Base-by-base conservation (phyloP, 1,140 invertebrate genomes). In the Hyles euphorbiae region DNA sequence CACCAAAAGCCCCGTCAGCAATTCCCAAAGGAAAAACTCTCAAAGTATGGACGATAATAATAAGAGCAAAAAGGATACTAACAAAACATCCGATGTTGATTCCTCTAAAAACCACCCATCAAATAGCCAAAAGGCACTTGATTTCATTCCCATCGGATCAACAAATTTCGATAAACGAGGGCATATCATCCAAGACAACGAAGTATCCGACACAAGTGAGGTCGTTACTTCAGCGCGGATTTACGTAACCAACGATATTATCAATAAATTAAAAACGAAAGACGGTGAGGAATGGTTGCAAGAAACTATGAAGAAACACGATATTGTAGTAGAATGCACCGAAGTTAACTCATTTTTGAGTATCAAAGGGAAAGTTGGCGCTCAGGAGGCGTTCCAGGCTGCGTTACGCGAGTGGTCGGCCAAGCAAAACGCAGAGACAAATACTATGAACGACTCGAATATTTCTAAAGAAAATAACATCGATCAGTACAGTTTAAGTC, bases 381-480 rank as follows among this genome's bases (percentile, higher is more conserved):
- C 90, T 62, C 90, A 91, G 58, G 87, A 91, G 36, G 76, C 83
- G 56, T 88, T 91, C 54, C 90, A 91, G 47, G 34, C 70, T 0
- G 78, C 80, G 54, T 66, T 91, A 0, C 58, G 87, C 46, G 77
- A 80, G 2, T 88, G 87, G 82, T 78, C 73, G n/a, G 72, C 46
- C 7, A 67, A 72, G 56, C 10, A 61, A 5, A 63, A 59, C 54
- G 56, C 67, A 32, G 63, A 79, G 56, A 53, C 45, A 3, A 59
- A 60, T 55, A 48, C 67, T 45, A 64, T 76, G 60, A 74, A 71
- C 70, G 64, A 76, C 68, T 22, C 67, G 60, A 32, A 85, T 65
- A 46, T 74, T 67, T 47, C 55, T 8, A 52, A 61, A 12, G 63
- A 71, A 44, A 46, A 32, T 3, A 33, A 61, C 68, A 34, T 70